Conservation (phyloP, 1,140 invertebrate genomes). For the Protaetia brevitarsis region DNA sequence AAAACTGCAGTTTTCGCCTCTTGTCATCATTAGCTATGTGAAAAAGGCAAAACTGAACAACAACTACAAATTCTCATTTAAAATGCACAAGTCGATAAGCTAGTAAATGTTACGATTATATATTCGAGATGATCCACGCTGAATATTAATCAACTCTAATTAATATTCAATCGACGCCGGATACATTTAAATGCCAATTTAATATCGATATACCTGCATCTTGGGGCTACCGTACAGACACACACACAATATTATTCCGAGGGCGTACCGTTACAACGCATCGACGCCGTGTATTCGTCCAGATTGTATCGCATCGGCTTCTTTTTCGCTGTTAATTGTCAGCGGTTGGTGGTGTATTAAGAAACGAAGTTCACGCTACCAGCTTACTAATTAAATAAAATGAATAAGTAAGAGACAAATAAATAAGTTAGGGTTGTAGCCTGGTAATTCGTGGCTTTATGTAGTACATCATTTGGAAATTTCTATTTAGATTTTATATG, state of each 20-base stretch:
- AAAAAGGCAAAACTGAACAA: neutral
- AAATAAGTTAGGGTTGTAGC: too few species aligned
- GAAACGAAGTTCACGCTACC: neutral
- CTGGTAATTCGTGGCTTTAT: too few species aligned
- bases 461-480: too few species aligned
- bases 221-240: neutral
- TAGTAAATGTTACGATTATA: neutral
- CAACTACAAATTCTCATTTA: neutral
- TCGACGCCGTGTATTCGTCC: neutral
- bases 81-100: neutral
- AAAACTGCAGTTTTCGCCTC: too few species aligned
- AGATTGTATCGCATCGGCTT: neutral
- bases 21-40: too few species aligned
- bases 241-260: neutral
- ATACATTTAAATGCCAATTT: constrained; percentile 18
- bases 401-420: neutral
- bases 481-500: neutral
- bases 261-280: neutral
- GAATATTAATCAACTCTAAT: neutral
- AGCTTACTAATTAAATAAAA: neutral
- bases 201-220: constrained; percentile 8
- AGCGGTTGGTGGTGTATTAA: neutral
- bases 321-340: neutral
- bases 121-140: neutral
- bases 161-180: neutral